Conservation (phyloP, 2,797 vertebrate species). For the Poecilia gillii region DNA sequence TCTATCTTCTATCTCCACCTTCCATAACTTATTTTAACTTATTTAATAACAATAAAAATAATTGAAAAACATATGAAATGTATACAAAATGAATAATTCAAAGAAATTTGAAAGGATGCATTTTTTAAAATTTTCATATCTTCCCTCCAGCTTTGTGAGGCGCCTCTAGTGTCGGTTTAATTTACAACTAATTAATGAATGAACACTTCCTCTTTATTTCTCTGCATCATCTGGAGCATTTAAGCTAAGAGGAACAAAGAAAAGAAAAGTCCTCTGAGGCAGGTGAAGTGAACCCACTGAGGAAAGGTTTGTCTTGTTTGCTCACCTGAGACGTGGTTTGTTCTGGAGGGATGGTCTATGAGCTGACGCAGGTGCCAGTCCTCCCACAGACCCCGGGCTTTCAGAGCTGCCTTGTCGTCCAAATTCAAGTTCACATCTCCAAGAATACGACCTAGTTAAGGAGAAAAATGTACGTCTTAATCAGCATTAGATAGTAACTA, state of each 20-base stretch:
- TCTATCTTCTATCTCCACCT: too few species aligned
- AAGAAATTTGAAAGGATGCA: neutral
- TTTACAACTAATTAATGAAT: neutral
- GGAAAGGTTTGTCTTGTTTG: neutral
- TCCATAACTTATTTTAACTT: too few species aligned
- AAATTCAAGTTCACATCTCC: slow-evolving; percentile 85
- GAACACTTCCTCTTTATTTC: neutral
- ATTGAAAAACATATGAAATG: neutral
- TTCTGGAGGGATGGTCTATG: slow-evolving; percentile 83
- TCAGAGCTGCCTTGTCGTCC: slow-evolving; percentile 83
- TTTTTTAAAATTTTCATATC: too few species aligned
- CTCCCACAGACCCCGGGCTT: slow-evolving; percentile 85
- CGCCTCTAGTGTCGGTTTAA: neutral
- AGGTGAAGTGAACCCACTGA: neutral
- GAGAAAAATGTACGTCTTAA: neutral
- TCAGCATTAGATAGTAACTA: too few species aligned
- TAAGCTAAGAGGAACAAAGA: neutral
- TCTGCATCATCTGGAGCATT: neutral
- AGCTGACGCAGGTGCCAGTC: slow-evolving; percentile 87
- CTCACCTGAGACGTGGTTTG: slow-evolving; percentile 84
- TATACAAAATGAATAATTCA: neutral
- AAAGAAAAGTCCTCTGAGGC: neutral
- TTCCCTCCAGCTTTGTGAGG: too few species aligned
- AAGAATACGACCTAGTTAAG: slow-evolving; percentile 78
- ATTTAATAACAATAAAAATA: too few species aligned